These are phyloP conservation scores for Sorex maritimensis DNA, from an alignment of 2,797 vertebrate genomes.

Conservation along the genomic window DNA sequence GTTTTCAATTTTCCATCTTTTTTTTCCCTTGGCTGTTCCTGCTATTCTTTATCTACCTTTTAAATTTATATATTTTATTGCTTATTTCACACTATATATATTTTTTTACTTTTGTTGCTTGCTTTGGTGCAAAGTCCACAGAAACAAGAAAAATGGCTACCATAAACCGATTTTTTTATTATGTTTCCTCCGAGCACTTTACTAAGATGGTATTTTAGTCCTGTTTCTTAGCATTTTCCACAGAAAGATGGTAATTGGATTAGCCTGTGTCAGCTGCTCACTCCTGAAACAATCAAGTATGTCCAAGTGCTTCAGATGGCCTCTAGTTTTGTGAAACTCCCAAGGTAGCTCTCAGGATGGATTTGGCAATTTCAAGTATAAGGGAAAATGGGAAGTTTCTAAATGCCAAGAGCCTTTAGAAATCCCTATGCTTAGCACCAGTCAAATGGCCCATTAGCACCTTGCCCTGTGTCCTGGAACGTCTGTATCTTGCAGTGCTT, in stretches of 20 bases:
- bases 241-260: neutral
- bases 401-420: too few relatives aligned
- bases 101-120: conserved; percentile 2
- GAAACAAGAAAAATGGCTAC: conserved; percentile 6
- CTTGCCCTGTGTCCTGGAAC: neutral
- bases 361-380: too few relatives aligned
- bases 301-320: neutral
- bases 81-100: neutral
- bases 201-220: neutral
- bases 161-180: neutral
- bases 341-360: too few relatives aligned
- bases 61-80: conserved; percentile 31
- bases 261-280: neutral
- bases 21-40: neutral
- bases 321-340: too few relatives aligned
- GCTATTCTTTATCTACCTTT: neutral
- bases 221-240: neutral
- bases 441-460: neutral
- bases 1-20: neutral
- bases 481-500: neutral
- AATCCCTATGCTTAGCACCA: too few relatives aligned
- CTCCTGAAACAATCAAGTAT: neutral
- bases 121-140: neutral
- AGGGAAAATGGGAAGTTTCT: too few relatives aligned
- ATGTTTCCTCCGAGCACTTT: neutral